Conservation (phyloP, 1,140 invertebrate genomes). For the Ooceraea biroi region DNA sequence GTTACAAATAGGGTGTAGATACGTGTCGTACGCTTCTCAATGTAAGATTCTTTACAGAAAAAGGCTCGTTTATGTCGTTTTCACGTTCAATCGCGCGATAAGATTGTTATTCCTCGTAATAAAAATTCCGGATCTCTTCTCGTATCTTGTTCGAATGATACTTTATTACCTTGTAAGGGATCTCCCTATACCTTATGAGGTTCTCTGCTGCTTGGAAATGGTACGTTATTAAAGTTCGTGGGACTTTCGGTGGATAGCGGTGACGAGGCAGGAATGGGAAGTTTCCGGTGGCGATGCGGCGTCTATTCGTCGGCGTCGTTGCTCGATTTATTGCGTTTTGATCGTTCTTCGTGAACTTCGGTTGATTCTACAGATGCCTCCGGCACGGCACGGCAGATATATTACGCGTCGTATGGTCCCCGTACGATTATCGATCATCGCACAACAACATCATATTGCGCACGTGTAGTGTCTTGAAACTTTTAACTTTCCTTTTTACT, state of each 20-base stretch:
- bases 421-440: slow-evolving; percentile 13
- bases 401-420: not conserved
- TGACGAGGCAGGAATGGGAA: not conserved
- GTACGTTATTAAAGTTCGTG: slow-evolving; percentile 24
- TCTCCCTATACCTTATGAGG: not conserved
- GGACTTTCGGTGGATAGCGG: not conserved
- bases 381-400: not conserved
- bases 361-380: not conserved
- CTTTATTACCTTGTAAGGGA: slow-evolving; percentile 10
- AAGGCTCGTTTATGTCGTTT: not conserved
- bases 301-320: not conserved
- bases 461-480: not conserved
- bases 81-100: not conserved
- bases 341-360: slow-evolving; percentile 51
- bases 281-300: not conserved
- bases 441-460: not conserved
- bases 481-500: slow-evolving; percentile 30
- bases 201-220: not conserved
- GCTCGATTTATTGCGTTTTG: slow-evolving; percentile 57
- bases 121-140: not conserved
- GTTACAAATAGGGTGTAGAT: not conserved
- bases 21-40: not conserved
- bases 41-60: not conserved
- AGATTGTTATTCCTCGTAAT: not conserved
- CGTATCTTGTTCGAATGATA: not conserved